These are phyloP conservation scores for Laspeyria flexula DNA, from an alignment of 2,888 invertebrate genomes.

Conservation along the genomic window DNA sequence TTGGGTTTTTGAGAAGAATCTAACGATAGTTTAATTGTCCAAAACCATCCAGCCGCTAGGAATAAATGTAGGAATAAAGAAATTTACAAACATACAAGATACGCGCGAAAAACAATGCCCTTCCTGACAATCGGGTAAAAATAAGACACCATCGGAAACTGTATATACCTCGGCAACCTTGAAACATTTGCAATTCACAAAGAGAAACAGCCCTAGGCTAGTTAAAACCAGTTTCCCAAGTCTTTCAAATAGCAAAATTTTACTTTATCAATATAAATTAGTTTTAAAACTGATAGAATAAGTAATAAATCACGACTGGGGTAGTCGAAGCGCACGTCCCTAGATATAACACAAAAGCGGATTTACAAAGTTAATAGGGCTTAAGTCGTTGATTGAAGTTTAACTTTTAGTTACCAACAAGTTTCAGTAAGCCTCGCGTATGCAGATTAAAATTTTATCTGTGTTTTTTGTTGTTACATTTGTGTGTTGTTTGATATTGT, in stretches of 20 bases:
- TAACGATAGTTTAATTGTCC: too few relatives aligned
- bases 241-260: not conserved
- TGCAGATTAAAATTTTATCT: slow-evolving; percentile 10
- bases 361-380: slow-evolving; percentile 24
- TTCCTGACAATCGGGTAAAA: too few relatives aligned
- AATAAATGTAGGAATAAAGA: too few relatives aligned
- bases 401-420: slow-evolving; percentile 30
- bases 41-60: too few relatives aligned
- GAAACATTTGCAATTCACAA: too few relatives aligned
- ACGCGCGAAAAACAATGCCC: too few relatives aligned
- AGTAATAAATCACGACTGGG: not conserved
- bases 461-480: not conserved
- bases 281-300: not conserved
- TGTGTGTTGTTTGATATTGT: not conserved
- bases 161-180: too few relatives aligned
- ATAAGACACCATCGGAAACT: too few relatives aligned
- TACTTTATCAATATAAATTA: not conserved
- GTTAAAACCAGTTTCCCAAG: too few relatives aligned
- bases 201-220: too few relatives aligned
- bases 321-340: not conserved
- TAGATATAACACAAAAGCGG: slow-evolving; percentile 20
- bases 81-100: too few relatives aligned
- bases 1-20: too few relatives aligned
- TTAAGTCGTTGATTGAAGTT: slow-evolving; percentile 24
- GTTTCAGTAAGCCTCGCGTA: slow-evolving; percentile 8